Percentiles rank a stretch among this genome's conserved stretches.
Evolutionary conservation across 2,888 invertebrate genomes (phyloP).

Genomic region (Elegia similella): DNA sequence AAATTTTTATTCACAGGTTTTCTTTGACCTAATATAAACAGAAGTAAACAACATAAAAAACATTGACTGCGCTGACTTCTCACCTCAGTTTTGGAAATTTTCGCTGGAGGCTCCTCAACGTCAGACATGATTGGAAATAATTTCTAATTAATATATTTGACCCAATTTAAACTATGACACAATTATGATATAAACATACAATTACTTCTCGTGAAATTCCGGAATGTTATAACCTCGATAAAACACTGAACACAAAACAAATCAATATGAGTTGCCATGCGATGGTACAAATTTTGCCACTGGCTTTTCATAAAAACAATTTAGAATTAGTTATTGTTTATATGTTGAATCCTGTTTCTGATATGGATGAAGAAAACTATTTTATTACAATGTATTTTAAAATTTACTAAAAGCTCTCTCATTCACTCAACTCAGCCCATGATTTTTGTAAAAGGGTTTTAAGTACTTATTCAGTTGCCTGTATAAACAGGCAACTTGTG

Average conservation of each 20-base stretch:
- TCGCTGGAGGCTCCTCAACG: conserved; percentile 54
- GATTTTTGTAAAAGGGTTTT: too few relatives aligned
- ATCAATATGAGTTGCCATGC: not conserved
- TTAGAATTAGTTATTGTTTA: too few relatives aligned
- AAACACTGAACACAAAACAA: not conserved
- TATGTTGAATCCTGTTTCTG: too few relatives aligned
- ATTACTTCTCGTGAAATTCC: not conserved
- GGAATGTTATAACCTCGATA: not conserved
- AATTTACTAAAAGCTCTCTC: too few relatives aligned
- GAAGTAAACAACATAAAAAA: not conserved
- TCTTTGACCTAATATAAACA: not conserved
- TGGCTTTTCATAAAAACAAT: not conserved
- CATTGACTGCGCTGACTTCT: conserved; percentile 13
- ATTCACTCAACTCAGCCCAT: too few relatives aligned
- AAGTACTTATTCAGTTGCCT: too few relatives aligned
- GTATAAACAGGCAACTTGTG: too few relatives aligned
- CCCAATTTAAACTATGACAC: not conserved
- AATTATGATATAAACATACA: not conserved
- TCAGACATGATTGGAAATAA: conserved; percentile 47
- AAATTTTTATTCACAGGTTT: too few relatives aligned
- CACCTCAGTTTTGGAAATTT: conserved; percentile 51
- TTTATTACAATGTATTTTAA: too few relatives aligned
- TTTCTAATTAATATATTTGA: not conserved
- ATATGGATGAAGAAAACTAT: too few relatives aligned
- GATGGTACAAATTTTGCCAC: not conserved